A percentile compares a stretch with the other conserved stretches of the same genome.
These are phyloP conservation scores for Magallana gigas DNA, from an alignment of 1,140 invertebrate genomes.

Conservation along the genomic window DNA sequence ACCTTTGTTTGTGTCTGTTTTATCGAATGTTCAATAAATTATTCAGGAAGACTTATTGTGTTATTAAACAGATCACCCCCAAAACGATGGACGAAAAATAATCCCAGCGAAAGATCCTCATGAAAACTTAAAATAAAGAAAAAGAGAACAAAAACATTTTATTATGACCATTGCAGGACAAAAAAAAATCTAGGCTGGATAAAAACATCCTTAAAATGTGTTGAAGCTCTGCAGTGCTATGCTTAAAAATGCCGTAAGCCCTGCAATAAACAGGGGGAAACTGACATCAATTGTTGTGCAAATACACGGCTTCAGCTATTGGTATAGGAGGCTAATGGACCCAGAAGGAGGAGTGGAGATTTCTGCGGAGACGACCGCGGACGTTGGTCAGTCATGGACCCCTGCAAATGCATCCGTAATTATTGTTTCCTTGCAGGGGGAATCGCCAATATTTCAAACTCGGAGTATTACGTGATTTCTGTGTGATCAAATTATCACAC, in stretches of 20 bases:
- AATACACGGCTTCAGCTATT: constrained; percentile 14
- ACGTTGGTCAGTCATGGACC: constrained; percentile 19
- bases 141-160: too few relatives aligned
- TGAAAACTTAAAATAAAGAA: too few relatives aligned
- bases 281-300: constrained; percentile 16
- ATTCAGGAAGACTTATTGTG: constrained; percentile 1
- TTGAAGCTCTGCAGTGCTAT: neutral
- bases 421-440: neutral
- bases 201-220: neutral
- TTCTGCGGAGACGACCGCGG: neutral
- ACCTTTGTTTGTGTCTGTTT: neutral
- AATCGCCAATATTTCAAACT: constrained; percentile 13
- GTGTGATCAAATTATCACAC: neutral
- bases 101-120: too few relatives aligned
- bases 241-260: neutral
- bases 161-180: too few relatives aligned
- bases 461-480: neutral
- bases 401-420: constrained; percentile 16
- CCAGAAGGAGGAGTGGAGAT: neutral
- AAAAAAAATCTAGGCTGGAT: too few relatives aligned
- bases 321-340: neutral
- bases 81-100: too few relatives aligned
- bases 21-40: constrained; percentile 1
- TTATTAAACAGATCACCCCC: too few relatives aligned
- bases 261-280: neutral